Percentiles rank a stretch among this genome's conserved stretches.
Evolutionary conservation across 2,888 invertebrate genomes (phyloP).

Genomic region (Yponomeuta evonymella): DNA sequence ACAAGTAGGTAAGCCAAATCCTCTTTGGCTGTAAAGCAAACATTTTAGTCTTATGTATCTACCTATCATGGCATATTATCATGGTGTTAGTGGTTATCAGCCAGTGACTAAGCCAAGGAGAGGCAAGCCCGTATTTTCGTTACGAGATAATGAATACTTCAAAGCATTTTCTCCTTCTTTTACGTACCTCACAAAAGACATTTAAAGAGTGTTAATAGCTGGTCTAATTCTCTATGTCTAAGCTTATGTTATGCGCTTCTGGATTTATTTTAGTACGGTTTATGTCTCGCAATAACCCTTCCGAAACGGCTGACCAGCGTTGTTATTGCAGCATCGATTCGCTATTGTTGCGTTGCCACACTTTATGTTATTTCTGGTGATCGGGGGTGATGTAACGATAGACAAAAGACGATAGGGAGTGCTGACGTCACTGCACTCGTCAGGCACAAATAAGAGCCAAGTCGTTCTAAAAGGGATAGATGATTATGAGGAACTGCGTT

Average conservation of each 20-base stretch:
- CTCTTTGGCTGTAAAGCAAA: too few species aligned
- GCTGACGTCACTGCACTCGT: not conserved
- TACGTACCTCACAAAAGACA: too few species aligned
- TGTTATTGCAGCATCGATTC: not conserved
- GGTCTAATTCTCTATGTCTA: not conserved
- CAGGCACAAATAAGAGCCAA: not conserved
- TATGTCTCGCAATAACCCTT: not conserved
- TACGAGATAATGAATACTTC: too few species aligned
- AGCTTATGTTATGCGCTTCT: not conserved
- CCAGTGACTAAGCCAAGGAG: too few species aligned
- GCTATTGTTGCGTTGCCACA: not conserved
- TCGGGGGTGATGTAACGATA: not conserved
- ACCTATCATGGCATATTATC: too few species aligned
- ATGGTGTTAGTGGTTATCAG: too few species aligned
- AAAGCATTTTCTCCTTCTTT: too few species aligned
- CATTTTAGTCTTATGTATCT: too few species aligned
- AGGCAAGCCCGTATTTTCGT: too few species aligned
- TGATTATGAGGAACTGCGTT: not conserved
- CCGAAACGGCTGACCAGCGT: not conserved
- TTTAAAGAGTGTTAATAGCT: not conserved
- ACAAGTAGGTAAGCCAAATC: too few species aligned
- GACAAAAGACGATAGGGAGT: not conserved
- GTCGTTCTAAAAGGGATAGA: not conserved
- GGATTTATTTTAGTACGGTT: not conserved
- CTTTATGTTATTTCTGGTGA: not conserved